Evolutionary conservation across 2,888 invertebrate genomes (phyloP).

Genomic region (Andrena dorsata): DNA sequence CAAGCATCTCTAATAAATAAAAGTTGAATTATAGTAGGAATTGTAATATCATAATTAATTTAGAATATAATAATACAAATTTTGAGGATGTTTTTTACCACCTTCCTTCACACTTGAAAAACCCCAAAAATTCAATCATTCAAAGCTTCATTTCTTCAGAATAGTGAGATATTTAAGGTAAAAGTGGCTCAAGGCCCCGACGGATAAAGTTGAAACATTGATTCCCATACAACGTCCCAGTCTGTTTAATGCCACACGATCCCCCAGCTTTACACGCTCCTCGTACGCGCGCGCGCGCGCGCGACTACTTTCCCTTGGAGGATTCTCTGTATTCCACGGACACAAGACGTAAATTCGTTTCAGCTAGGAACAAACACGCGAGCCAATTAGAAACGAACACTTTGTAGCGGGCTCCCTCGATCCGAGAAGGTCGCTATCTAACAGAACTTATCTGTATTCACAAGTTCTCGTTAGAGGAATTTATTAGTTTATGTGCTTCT

Average conservation of each 20-base stretch:
- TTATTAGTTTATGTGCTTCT: conserved; percentile 49
- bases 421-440: conserved; percentile 49
- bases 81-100: too few species aligned
- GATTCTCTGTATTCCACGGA: conserved; percentile 39
- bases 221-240: conserved; percentile 27
- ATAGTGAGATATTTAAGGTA: background rate
- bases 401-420: conserved; percentile 49
- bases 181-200: background rate
- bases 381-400: conserved; percentile 67
- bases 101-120: too few species aligned
- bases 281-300: conserved; percentile 13
- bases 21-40: too few species aligned
- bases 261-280: conserved; percentile 17
- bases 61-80: too few species aligned
- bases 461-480: conserved; percentile 62
- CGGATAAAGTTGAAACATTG: conserved; percentile 31
- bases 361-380: conserved; percentile 58
- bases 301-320: conserved; percentile 15
- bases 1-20: too few species aligned
- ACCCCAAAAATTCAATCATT: too few species aligned
- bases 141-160: background rate
- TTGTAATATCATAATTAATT: too few species aligned
- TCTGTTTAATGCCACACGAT: conserved; percentile 38
- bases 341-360: conserved; percentile 61
- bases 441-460: conserved; percentile 53